These are phyloP conservation scores for Danio kyathit DNA, from an alignment of 2,797 vertebrate genomes.

Conservation along the genomic window DNA sequence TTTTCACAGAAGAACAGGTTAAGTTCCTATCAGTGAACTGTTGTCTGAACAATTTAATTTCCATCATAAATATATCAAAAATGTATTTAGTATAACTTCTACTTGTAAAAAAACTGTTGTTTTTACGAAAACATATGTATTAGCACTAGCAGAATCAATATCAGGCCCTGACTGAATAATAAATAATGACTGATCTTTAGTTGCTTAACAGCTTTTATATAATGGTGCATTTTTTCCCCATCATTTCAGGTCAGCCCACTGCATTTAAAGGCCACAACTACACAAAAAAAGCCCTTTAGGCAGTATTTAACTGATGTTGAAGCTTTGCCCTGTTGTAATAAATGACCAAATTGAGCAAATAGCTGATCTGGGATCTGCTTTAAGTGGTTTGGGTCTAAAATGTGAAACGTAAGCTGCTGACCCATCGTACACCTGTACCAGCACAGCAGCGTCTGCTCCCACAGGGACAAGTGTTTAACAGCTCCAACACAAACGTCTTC, in stretches of 20 bases:
- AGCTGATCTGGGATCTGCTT: conserved; percentile 66
- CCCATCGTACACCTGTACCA: conserved; percentile 65
- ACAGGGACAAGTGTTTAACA: conserved; percentile 62
- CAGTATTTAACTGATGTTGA: conserved; percentile 32
- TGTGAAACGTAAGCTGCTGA: conserved; percentile 63
- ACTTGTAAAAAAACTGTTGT: not conserved
- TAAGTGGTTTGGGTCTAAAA: conserved; percentile 68
- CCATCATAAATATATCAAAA: not conserved
- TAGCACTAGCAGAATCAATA: not conserved
- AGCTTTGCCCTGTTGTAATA: conserved; percentile 34
- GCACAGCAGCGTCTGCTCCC: conserved; percentile 67
- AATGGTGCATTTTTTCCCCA: not conserved
- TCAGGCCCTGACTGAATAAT: not conserved
- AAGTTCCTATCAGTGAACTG: not conserved
- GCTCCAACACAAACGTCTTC: conserved; percentile 56
- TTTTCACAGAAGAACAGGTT: not conserved
- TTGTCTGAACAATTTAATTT: not conserved
- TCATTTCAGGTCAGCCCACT: not conserved
- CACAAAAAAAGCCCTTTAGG: conserved; percentile 14
- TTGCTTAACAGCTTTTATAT: not conserved
- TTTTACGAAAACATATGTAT: not conserved
- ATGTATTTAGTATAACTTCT: not conserved
- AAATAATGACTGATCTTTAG: not conserved
- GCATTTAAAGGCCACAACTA: conserved; percentile 14
- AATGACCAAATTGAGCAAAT: conserved; percentile 24